Percentiles rank a stretch among this genome's conserved stretches.
Evolutionary conservation across 2,888 invertebrate species (phyloP).

Genomic region (Leucophenga montana): DNA sequence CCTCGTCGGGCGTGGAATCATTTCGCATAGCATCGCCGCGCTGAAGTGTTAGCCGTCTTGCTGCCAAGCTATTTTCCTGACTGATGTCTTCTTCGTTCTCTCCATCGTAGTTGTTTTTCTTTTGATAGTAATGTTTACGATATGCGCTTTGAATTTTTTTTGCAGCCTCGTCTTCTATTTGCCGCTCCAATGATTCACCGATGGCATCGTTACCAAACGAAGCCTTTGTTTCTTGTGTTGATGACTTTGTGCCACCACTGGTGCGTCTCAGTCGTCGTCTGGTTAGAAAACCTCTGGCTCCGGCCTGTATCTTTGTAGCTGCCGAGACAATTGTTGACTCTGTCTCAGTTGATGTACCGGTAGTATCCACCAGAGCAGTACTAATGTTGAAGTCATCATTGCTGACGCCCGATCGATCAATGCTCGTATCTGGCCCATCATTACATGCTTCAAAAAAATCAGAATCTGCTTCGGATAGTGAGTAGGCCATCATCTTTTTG

Average conservation of each 20-base stretch:
- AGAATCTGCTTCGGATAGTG: slow-evolving; percentile 70
- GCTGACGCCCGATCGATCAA: slow-evolving; percentile 22
- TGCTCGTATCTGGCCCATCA: slow-evolving; percentile 17
- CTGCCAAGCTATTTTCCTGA: slow-evolving; percentile 63
- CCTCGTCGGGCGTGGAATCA: slow-evolving; percentile 70
- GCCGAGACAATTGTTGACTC: slow-evolving; percentile 71
- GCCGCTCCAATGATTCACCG: slow-evolving; percentile 67
- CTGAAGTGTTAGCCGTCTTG: slow-evolving; percentile 68
- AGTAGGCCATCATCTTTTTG: slow-evolving; percentile 69
- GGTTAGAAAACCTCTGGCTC: slow-evolving; percentile 67
- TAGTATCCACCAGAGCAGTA: slow-evolving; percentile 64
- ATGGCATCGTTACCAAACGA: slow-evolving; percentile 71
- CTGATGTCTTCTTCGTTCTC: slow-evolving; percentile 37
- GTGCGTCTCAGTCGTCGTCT: slow-evolving; percentile 62
- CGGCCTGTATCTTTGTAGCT: slow-evolving; percentile 70
- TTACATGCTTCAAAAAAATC: slow-evolving; percentile 62
- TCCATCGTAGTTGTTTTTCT: slow-evolving; percentile 14
- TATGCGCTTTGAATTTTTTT: slow-evolving; percentile 59
- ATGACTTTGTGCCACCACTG: slow-evolving; percentile 61
- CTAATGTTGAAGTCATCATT: slow-evolving; percentile 66
- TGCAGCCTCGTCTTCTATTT: slow-evolving; percentile 63
- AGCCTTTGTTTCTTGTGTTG: slow-evolving; percentile 55
- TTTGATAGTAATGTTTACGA: slow-evolving; percentile 45
- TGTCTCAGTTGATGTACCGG: slow-evolving; percentile 69
- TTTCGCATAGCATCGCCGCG: slow-evolving; percentile 71